Conservation (phyloP, 2,113 vertebrate genomes). For the Burhinus bistriatus region DNA sequence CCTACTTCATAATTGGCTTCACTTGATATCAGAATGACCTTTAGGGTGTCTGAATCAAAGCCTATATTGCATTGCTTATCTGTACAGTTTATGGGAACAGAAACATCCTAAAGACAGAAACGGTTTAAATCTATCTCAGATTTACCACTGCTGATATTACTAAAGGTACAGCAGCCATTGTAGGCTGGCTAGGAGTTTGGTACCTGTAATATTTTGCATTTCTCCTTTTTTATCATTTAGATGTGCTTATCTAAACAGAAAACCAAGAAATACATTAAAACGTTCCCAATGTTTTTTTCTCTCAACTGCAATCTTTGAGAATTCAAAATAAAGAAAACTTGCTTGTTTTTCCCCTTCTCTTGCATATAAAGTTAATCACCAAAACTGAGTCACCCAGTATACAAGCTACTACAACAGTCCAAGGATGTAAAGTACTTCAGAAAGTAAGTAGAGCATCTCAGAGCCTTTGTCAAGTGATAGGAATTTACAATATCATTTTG, state of each 20-base stretch:
- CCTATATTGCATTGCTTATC: background rate
- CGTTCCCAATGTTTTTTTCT: background rate
- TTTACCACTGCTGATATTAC: background rate
- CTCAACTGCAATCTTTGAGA: background rate
- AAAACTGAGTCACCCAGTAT: background rate
- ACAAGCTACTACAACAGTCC: background rate
- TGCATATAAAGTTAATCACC: background rate
- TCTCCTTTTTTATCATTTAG: background rate
- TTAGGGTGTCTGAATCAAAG: background rate
- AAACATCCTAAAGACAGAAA: background rate
- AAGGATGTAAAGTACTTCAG: background rate
- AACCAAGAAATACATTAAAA: background rate
- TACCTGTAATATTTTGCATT: background rate
- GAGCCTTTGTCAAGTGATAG: background rate
- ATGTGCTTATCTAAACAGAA: background rate
- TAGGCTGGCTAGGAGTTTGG: background rate
- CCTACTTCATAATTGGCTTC: background rate
- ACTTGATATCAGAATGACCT: rapidly evolving
- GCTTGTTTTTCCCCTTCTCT: background rate
- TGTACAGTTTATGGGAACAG: background rate
- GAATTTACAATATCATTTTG: background rate
- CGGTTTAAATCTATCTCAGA: background rate
- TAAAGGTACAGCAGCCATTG: background rate
- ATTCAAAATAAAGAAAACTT: background rate
- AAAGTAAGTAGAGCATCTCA: background rate